Base-by-base conservation (phyloP, 1,140 invertebrate species). In the Helicoverpa zea region DNA sequence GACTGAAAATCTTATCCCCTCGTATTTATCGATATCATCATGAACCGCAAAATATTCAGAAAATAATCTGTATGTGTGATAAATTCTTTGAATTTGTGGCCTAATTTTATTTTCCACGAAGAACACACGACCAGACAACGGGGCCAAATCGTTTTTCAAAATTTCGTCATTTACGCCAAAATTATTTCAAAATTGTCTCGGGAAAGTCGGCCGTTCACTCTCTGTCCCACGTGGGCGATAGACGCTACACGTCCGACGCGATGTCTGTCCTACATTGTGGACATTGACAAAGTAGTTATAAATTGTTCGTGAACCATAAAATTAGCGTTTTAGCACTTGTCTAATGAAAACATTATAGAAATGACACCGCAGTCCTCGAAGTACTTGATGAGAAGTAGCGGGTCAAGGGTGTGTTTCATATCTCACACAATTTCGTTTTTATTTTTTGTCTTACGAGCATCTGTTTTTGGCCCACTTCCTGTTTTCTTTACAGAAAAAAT, bases 1-100 rank as follows among this genome's bases (percentile, higher is more conserved):
- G 73, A 87, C 89, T 89, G 88, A 89, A 91, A 90, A 90, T 87
- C 86, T 86, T 70, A 87, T 87, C 85, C 59, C 12, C 61, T 63
- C 47, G 51, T 47, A 5, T 63, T 47, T 11, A 49, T 29, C 11
- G 10, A 49, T 56, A 75, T 11, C 23, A 49, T 49, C 16, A 58
- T 12, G 10, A 43, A 66, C 49, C 5, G 49, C 23, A 64, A 66
- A 43, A n/a, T 29, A 0, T 76, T 77, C 13, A 73, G 52, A 43
- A 43, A 7, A 9, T 56, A 35, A 56, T 35, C 14, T 35, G 23
- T 23, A 35, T 43, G 13, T 58, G 70, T 49, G 30, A 35, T 23
- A 5, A 49, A 61, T 75, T 61, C 70, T 49, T 61, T 51, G 12
- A 75, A 58, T 5, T 7, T 2, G 58, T 61, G 73, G 35, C 73